A percentile compares a stretch with the other conserved stretches of the same genome.
Evolutionary conservation across 2,888 invertebrate species (phyloP).

Genomic region (Auanema sp.): DNA sequence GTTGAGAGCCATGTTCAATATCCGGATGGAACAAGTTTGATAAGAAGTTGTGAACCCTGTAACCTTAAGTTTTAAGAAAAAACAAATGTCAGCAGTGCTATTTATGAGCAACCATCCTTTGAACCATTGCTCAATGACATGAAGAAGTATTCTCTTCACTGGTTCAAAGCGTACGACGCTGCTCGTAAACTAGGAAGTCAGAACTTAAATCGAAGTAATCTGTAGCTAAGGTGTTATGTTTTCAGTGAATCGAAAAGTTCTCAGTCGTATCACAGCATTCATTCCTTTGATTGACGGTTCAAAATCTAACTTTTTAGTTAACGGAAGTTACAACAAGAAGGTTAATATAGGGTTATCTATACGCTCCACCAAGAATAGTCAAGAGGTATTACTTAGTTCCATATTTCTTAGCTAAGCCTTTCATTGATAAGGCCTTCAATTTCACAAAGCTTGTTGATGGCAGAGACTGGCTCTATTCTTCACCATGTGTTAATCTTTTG

Average conservation of each 20-base stretch:
- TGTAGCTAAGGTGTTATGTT: slow-evolving; percentile 4
- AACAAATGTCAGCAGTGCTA: not conserved
- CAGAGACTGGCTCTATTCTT: slow-evolving; percentile 46
- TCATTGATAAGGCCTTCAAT: slow-evolving; percentile 70
- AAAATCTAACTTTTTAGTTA: no score
- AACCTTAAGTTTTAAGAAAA: not conserved
- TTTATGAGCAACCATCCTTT: no score
- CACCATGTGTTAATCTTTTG: slow-evolving; percentile 68
- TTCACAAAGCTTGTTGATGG: slow-evolving; percentile 75
- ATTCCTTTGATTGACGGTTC: slow-evolving; percentile 71
- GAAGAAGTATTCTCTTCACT: not conserved
- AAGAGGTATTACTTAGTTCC: slow-evolving; percentile 70
- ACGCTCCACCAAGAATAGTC: slow-evolving; percentile 80
- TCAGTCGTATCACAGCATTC: slow-evolving; percentile 85
- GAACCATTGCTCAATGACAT: no score
- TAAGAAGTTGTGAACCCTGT: not conserved
- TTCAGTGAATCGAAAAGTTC: slow-evolving; percentile 70
- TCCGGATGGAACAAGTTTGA: not conserved
- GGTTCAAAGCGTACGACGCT: not conserved
- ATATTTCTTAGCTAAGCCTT: not conserved
- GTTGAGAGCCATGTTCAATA: slow-evolving; percentile 22
- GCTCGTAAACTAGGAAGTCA: not conserved
- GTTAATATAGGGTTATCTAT: slow-evolving; percentile 86
- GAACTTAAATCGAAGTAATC: slow-evolving; percentile 2
- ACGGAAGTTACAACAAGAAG: slow-evolving; percentile 36